These are phyloP conservation scores for Rhynchophorus ferrugineus DNA, from an alignment of 1,140 invertebrate genomes.

Conservation along the genomic window DNA sequence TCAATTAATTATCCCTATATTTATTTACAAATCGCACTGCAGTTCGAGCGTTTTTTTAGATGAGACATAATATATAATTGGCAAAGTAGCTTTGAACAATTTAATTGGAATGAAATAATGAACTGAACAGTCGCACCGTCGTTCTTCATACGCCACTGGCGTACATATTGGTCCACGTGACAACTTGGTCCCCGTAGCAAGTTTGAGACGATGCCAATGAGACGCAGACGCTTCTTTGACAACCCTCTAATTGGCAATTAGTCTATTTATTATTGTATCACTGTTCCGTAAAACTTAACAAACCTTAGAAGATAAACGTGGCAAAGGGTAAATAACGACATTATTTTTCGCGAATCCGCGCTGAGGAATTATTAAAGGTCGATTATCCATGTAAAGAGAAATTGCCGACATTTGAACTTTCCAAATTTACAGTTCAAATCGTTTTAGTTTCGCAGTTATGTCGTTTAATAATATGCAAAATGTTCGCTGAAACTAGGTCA, in stretches of 20 bases:
- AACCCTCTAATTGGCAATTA: slow-evolving; percentile 10
- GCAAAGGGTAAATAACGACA: not conserved
- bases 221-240: slow-evolving; percentile 4
- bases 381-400: not conserved
- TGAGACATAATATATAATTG: no score
- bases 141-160: not conserved
- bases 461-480: no score
- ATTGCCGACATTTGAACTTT: not conserved
- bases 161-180: not conserved
- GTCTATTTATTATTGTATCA: not conserved
- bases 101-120: no score
- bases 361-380: no score
- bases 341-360: no score
- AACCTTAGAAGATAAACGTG: not conserved
- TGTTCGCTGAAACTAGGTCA: no score
- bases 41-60: no score
- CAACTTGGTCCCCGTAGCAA: not conserved
- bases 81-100: no score
- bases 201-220: not conserved
- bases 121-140: no score
- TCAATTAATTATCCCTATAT: no score
- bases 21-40: no score
- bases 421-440: not conserved
- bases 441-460: no score
- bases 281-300: not conserved